Evolutionary conservation across 2,113 vertebrate species (phyloP).

Genomic region (Tupaia tana): DNA sequence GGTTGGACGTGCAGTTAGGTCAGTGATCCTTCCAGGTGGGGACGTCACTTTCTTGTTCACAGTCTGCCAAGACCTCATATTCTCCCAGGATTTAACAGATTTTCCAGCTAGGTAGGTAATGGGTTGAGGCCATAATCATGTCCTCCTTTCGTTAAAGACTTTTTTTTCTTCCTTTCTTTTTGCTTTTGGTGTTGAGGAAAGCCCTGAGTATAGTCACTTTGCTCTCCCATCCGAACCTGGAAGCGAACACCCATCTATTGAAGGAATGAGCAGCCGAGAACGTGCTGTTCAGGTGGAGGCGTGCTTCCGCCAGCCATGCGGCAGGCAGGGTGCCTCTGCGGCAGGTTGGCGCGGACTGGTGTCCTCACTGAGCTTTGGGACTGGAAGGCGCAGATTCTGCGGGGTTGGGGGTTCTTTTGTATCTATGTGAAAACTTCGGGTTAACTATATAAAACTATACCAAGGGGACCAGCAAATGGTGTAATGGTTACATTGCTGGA

Average conservation of each 20-base stretch:
- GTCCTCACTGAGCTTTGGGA: slow-evolving; percentile 1
- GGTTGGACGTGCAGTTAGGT: not conserved
- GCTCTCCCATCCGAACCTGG: slow-evolving; percentile 32
- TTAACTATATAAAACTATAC: not conserved
- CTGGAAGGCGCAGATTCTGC: slow-evolving; percentile 14
- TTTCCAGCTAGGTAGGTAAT: slow-evolving; percentile 42
- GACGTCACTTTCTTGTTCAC: slow-evolving; percentile 31
- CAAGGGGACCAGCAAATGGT: not conserved
- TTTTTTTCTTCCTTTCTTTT: not conserved
- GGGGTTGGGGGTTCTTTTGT: slow-evolving; percentile 5
- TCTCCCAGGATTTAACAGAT: slow-evolving; percentile 21
- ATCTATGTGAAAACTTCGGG: not conserved
- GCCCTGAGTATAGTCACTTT: slow-evolving; percentile 1
- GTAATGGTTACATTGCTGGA: too few species aligned
- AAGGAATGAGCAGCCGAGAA: slow-evolving; percentile 10
- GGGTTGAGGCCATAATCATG: slow-evolving; percentile 38
- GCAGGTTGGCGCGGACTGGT: slow-evolving; percentile 12
- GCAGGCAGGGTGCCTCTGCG: not conserved
- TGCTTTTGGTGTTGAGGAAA: slow-evolving; percentile 47
- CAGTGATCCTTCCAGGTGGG: slow-evolving; percentile 2
- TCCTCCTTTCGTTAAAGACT: slow-evolving; percentile 7
- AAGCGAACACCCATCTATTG: slow-evolving; percentile 47
- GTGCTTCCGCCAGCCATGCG: not conserved
- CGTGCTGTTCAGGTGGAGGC: slow-evolving; percentile 3
- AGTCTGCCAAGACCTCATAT: not conserved